Evolutionary conservation across 2,888 invertebrate species (phyloP), one percentile per base, ranked within the genome.

Genomic region (Brenthis hecate): DNA sequence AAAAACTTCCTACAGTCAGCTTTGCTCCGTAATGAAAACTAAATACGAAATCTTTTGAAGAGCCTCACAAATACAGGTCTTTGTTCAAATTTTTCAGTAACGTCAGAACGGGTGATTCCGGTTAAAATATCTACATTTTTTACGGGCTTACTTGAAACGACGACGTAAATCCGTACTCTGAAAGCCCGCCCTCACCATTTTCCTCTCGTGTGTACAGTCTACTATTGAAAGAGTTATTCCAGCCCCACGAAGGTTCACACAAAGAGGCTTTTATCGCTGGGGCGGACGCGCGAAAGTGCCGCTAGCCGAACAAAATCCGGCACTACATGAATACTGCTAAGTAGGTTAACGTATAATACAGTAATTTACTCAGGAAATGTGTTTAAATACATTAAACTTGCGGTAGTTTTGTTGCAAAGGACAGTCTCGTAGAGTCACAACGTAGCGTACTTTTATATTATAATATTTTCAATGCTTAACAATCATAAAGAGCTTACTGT

Each of bases 181-280:
- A 76, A 75, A 71, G 74, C 69, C 67, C 67, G 70, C 66, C 72
- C 71, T 68, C 69, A 66, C 69, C 68, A 70, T 70, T 77, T 78
- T 80, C 78, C 76, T 77, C 77, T 78, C 75, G 75, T 75, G 79
- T 77, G 77, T 80, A 83, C 83, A 86, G 84, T 84, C 83, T 85
- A 80, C 80, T 81, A 83, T 80, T 84, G 83, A 87, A 86, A 86
- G 84, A 86, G 85, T 84, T 84, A 85, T 81, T 81, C 75, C 78
- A 74, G 75, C 80, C 76, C 72, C 74, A 63, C 73, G 74, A 74
- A 80, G 76, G 74, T 64, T 74, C 76, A 79, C 89, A 90, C 89
- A 89, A 89, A 89, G 89, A 84, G 80, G 85, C 88, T 89, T 89
- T 90, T 89, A 90, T 85, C 86, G 83, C 76, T 68, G 74, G 71